Percentiles rank a stretch among this genome's conserved stretches.
These are phyloP conservation scores for Tokudaia tokunoshimensis DNA, from an alignment of 2,797 vertebrate species.

Conservation along the genomic window DNA sequence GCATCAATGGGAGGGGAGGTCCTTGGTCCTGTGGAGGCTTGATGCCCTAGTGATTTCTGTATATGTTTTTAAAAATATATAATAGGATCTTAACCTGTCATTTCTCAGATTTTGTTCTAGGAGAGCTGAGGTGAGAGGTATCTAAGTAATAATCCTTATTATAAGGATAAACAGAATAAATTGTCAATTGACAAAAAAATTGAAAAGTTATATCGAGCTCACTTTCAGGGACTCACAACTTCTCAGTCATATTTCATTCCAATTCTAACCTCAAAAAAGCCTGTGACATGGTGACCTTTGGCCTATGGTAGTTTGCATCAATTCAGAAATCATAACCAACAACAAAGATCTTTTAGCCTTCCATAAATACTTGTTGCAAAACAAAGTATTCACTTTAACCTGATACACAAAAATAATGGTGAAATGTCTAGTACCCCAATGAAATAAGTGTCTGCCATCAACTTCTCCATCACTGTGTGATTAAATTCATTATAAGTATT, in stretches of 20 bases:
- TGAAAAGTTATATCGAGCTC: background rate
- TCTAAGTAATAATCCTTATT: background rate
- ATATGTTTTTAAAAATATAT: too few relatives aligned
- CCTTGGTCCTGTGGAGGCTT: too few relatives aligned
- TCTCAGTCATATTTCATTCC: constrained; percentile 4
- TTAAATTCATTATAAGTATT: constrained; percentile 32
- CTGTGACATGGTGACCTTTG: background rate
- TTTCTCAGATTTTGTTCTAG: background rate
- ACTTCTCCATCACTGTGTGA: background rate
- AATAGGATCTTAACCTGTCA: background rate
- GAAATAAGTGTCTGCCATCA: background rate
- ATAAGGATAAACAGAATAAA: background rate
- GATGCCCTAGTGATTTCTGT: background rate
- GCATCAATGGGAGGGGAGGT: too few relatives aligned
- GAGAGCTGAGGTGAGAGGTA: background rate
- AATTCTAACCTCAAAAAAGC: constrained; percentile 1
- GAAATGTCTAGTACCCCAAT: background rate
- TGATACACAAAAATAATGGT: background rate
- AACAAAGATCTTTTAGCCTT: background rate
- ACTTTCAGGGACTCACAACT: background rate
- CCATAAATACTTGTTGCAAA: constrained; percentile 9
- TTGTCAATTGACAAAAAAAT: background rate
- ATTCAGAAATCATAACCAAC: background rate
- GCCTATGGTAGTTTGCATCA: background rate
- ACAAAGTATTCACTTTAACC: constrained; percentile 35